phyloP scores from a whole-genome alignment of 92 coral and sea anemone genomes.

The Paragorgia papillata region DNA sequence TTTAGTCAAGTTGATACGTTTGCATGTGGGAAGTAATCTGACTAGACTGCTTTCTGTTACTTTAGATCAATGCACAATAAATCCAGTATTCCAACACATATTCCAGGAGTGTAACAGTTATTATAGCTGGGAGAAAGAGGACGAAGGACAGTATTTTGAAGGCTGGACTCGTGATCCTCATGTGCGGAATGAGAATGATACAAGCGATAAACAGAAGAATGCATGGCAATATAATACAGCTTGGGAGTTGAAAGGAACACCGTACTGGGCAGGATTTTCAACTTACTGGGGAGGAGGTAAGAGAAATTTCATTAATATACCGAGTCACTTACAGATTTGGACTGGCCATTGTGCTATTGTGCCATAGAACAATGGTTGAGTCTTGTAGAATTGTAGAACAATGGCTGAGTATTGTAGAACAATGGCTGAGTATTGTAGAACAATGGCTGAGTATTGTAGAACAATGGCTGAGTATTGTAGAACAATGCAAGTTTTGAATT shows the following conservation, averaged over 20 bases:
- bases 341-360: too few species aligned
- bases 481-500: too few species aligned
- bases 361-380: too few species aligned
- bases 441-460: too few species aligned
- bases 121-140: slow-evolving; percentile 85
- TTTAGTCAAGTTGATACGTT: too few species aligned
- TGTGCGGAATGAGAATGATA: slow-evolving; percentile 27
- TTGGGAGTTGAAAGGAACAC: slow-evolving; percentile 92
- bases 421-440: too few species aligned
- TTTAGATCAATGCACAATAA: slow-evolving; percentile 69
- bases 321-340: too few species aligned
- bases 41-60: background rate
- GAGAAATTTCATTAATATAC: too few species aligned
- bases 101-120: slow-evolving; percentile 74
- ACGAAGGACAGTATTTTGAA: slow-evolving; percentile 51
- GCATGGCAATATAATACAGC: slow-evolving; percentile 84
- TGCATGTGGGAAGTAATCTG: too few species aligned
- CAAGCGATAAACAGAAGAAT: slow-evolving; percentile 51
- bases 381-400: too few species aligned
- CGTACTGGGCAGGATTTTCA: slow-evolving; percentile 92
- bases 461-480: too few species aligned
- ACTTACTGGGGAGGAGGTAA: slow-evolving; percentile 99
- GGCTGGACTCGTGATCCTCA: slow-evolving; percentile 56
- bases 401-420: too few species aligned
- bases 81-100: slow-evolving; percentile 50